These are phyloP conservation scores for Macroramphosus scolopax DNA, from an alignment of 2,797 vertebrate species.

Conservation along the genomic window DNA sequence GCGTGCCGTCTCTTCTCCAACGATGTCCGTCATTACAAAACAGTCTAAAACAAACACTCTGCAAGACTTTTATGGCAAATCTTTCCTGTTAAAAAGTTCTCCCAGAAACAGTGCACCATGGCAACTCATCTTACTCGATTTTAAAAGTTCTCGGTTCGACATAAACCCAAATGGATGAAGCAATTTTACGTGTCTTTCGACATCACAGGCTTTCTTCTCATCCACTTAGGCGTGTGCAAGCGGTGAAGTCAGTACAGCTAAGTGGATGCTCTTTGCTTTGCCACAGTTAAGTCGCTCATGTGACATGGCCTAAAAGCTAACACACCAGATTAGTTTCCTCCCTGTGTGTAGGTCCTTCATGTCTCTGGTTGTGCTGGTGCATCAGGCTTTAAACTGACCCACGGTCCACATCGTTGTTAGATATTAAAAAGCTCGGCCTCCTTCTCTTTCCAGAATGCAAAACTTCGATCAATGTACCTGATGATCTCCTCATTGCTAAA, in stretches of 20 bases:
- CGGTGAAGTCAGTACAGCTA: slow-evolving; percentile 13
- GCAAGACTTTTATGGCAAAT: slow-evolving; percentile 65
- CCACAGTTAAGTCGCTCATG: slow-evolving; percentile 45
- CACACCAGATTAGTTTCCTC: slow-evolving; percentile 44
- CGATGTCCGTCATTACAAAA: no score
- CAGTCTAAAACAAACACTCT: slow-evolving; percentile 26
- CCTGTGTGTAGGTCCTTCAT: slow-evolving; percentile 15
- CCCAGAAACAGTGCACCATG: slow-evolving; percentile 35
- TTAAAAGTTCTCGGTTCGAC: slow-evolving; percentile 12
- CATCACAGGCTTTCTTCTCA: slow-evolving; percentile 25
- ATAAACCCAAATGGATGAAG: slow-evolving; percentile 20
- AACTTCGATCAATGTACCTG: slow-evolving; percentile 94
- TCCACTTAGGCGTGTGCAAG: slow-evolving; percentile 25
- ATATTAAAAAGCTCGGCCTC: slow-evolving; percentile 92
- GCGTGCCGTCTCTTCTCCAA: no score
- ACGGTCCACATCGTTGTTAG: slow-evolving; percentile 55
- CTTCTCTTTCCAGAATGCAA: slow-evolving; percentile 98
- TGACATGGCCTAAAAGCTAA: slow-evolving; percentile 42
- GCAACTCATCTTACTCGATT: slow-evolving; percentile 34
- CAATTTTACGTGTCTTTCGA: slow-evolving; percentile 24
- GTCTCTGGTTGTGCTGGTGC: slow-evolving; percentile 15
- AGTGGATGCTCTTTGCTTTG: slow-evolving; percentile 44
- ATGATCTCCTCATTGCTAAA: slow-evolving; percentile 96
- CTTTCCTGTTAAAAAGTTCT: slow-evolving; percentile 31
- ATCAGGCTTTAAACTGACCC: slow-evolving; percentile 8